Conservation (phyloP, 2,888 invertebrate species). For the Leptopilina drosophilae region DNA sequence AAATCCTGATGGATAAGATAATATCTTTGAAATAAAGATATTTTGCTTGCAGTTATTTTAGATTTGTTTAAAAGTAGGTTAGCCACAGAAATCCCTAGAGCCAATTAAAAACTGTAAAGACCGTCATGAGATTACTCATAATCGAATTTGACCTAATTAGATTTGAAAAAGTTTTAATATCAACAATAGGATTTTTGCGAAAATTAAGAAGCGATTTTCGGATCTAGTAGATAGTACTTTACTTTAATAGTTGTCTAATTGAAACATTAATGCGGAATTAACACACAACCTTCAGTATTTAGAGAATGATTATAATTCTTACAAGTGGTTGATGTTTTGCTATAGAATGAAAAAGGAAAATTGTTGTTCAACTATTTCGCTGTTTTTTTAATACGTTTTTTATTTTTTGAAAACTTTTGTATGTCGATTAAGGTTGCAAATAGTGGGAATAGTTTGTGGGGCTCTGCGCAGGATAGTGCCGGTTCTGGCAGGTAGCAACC, state of each 20-base stretch:
- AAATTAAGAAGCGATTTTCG: background rate
- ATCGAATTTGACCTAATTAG: conserved; percentile 36
- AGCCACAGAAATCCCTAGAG: conserved; percentile 30
- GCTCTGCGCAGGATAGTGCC: conserved; percentile 26
- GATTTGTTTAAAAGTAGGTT: conserved; percentile 27
- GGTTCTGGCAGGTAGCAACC: conserved; percentile 65
- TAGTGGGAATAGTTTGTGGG: conserved; percentile 13
- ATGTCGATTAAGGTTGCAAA: background rate
- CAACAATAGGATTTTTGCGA: conserved; percentile 3
- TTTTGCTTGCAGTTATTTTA: conserved; percentile 5
- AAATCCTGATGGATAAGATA: background rate
- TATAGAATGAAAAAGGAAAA: too few species aligned
- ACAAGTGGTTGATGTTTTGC: too few species aligned
- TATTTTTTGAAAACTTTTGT: too few species aligned
- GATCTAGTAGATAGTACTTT: too few species aligned
- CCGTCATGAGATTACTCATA: conserved; percentile 16
- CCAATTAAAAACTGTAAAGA: conserved; percentile 35
- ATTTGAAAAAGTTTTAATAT: background rate
- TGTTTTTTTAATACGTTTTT: too few species aligned
- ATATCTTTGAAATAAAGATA: background rate
- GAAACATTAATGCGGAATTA: too few species aligned
- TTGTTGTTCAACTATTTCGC: too few species aligned
- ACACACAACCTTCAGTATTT: too few species aligned
- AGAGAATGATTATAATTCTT: too few species aligned
- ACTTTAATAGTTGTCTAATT: too few species aligned